Percentiles rank a stretch among this genome's conserved stretches.
phyloP scores from a whole-genome alignment of 1,140 invertebrate genomes.

The Thalassaphorura encarpata region DNA sequence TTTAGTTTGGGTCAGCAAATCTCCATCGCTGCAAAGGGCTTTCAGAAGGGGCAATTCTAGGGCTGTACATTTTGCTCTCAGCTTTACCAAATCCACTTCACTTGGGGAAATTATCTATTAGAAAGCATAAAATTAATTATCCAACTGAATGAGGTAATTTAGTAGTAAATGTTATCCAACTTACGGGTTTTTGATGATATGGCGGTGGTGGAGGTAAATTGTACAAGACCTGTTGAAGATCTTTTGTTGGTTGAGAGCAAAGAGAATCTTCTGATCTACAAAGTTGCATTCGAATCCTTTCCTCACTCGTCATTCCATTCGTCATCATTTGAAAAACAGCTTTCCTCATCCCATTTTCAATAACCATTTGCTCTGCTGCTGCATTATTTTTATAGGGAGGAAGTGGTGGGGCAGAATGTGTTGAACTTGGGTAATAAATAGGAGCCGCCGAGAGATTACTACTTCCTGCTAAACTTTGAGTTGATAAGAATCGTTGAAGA shows the following conservation, averaged over 20 bases:
- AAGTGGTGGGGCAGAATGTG: conserved; percentile 31
- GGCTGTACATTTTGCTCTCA: conserved; percentile 23
- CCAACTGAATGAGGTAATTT: not conserved
- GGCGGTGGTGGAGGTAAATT: conserved; percentile 31
- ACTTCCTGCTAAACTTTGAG: conserved; percentile 21
- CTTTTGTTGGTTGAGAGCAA: conserved; percentile 23
- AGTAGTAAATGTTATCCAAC: not conserved
- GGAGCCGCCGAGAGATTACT: conserved; percentile 3
- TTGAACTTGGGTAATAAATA: conserved; percentile 30
- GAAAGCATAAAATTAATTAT: not conserved
- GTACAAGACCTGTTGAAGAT: conserved; percentile 24
- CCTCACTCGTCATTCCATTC: conserved; percentile 2
- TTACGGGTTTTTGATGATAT: conserved; percentile 10
- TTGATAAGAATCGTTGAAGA: conserved; percentile 27
- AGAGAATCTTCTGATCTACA: conserved; percentile 30
- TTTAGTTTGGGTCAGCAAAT: conserved; percentile 15
- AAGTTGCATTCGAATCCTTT: conserved; percentile 23
- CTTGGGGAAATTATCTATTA: conserved; percentile 19
- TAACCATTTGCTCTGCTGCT: conserved; percentile 11
- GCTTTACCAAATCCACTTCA: conserved; percentile 26
- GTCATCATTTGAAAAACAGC: conserved; percentile 21
- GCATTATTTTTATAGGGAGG: conserved; percentile 28
- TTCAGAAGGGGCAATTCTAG: conserved; percentile 28
- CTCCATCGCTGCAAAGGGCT: conserved; percentile 27
- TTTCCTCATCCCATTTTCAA: conserved; percentile 32